Percentiles rank a stretch among this genome's conserved stretches.
phyloP scores from a whole-genome alignment of 2,888 invertebrate genomes.

The Nasonia oneida region DNA sequence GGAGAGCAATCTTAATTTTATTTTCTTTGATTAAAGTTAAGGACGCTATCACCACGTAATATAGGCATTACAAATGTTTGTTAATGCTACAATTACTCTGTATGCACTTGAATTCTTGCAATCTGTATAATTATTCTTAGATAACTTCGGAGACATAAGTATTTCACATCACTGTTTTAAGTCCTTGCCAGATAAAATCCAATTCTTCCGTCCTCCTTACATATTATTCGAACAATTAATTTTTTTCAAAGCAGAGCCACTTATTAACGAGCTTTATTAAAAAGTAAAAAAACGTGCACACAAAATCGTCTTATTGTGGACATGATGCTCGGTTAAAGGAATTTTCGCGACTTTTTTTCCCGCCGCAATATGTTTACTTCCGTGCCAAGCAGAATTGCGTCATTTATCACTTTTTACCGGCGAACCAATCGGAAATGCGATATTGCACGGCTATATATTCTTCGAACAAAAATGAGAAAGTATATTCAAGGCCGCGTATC shows the following conservation, averaged over 20 bases:
- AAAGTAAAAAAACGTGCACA: not conserved
- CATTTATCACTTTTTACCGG: constrained; percentile 22
- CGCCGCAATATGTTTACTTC: not conserved
- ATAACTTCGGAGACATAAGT: not conserved
- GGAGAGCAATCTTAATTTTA: not conserved
- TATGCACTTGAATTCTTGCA: constrained; percentile 15
- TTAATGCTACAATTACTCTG: constrained; percentile 20
- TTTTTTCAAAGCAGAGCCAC: not conserved
- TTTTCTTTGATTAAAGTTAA: constrained; percentile 20
- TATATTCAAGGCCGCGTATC: not conserved
- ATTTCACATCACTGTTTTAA: not conserved
- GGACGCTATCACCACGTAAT: not conserved
- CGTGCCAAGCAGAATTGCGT: constrained; percentile 28
- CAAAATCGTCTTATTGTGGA: not conserved
- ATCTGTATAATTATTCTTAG: constrained; percentile 34
- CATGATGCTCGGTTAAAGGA: not conserved
- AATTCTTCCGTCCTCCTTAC: not conserved
- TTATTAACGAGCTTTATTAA: not conserved
- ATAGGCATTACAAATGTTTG: constrained; percentile 9
- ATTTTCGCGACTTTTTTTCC: not conserved
- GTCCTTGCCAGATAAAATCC: not conserved
- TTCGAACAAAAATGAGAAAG: constrained; percentile 17
- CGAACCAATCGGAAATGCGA: constrained; percentile 23
- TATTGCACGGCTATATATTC: constrained; percentile 1
- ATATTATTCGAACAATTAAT: not conserved